Percentiles rank a stretch among this genome's conserved stretches.
Evolutionary conservation across 2,797 vertebrate species (phyloP).

Genomic region (Masticophis lateralis): DNA sequence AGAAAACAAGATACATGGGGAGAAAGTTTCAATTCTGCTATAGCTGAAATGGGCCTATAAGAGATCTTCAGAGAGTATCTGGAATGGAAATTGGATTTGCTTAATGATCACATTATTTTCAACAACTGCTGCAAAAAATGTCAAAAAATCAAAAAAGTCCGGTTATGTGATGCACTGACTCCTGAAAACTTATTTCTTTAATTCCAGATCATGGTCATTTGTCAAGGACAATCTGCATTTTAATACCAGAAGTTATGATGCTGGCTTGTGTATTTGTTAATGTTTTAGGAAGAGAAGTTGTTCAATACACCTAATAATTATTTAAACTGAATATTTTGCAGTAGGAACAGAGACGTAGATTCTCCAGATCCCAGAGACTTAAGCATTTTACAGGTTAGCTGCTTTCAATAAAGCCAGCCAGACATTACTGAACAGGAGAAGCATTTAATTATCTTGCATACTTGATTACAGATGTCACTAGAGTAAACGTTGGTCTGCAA

Average conservation of each 20-base stretch:
- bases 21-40: not conserved
- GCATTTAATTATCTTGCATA: not conserved
- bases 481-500: constrained; percentile 47
- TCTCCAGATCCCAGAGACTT: not conserved
- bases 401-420: not conserved
- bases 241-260: not conserved
- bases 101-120: not conserved
- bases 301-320: not conserved
- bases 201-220: not conserved
- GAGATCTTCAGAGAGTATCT: not conserved
- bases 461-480: constrained; percentile 58
- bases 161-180: not conserved
- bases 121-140: not conserved
- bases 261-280: not conserved
- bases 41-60: not conserved
- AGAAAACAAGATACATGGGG: not conserved
- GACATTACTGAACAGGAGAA: not conserved
- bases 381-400: not conserved
- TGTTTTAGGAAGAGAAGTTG: not conserved
- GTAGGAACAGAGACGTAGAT: not conserved
- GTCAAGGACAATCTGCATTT: not conserved
- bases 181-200: not conserved
- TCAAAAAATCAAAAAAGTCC: not conserved
- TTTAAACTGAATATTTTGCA: not conserved
- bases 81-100: not conserved